A percentile compares a stretch with the other conserved stretches of the same genome.
These are phyloP conservation scores for Agelas oroides DNA, from an alignment of 37 sponge, comb jelly and placozoan genomes.

Conservation along the genomic window DNA sequence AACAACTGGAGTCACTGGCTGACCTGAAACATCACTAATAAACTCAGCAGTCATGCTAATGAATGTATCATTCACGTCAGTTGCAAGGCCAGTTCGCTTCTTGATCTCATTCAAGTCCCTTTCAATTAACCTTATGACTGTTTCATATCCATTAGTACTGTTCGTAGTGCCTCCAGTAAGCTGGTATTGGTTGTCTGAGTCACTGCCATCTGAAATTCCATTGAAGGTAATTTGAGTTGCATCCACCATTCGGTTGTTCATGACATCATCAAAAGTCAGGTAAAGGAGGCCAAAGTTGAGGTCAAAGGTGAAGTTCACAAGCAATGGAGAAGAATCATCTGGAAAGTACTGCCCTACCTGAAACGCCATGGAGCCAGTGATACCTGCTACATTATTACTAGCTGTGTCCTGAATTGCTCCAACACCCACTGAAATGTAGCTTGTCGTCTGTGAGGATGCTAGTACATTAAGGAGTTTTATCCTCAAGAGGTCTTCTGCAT, in stretches of 20 bases:
- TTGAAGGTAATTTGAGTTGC: slow-evolving; percentile 71
- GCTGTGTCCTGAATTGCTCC: slow-evolving; percentile 78
- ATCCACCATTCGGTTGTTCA: slow-evolving; percentile 72
- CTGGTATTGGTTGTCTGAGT: slow-evolving; percentile 56
- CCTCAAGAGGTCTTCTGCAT: slow-evolving; percentile 56
- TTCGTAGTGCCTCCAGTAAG: slow-evolving; percentile 75
- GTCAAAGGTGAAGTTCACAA: slow-evolving; percentile 71
- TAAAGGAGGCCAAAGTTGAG: slow-evolving; percentile 71
- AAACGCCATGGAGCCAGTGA: slow-evolving; percentile 16
- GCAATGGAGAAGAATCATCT: slow-evolving; percentile 67
- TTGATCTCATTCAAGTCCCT: slow-evolving; percentile 87
- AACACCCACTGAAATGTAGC: slow-evolving; percentile 59
- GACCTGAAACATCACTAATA: slow-evolving; percentile 71
- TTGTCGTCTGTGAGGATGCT: slow-evolving; percentile 46
- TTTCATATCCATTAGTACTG: slow-evolving; percentile 79
- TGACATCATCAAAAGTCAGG: slow-evolving; percentile 81
- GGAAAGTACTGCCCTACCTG: slow-evolving; percentile 43
- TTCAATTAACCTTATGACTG: slow-evolving; percentile 41
- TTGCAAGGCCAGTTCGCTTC: slow-evolving; percentile 69
- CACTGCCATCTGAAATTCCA: slow-evolving; percentile 48
- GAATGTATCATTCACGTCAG: slow-evolving; percentile 63
- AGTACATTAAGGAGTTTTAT: slow-evolving; percentile 68
- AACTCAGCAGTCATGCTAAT: slow-evolving; percentile 76
- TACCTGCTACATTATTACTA: slow-evolving; percentile 43
- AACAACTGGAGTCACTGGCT: slow-evolving; percentile 71